Percentiles rank a stretch among this genome's conserved stretches.
These are phyloP conservation scores for Polia nebulosa DNA, from an alignment of 2,888 invertebrate genomes.

Conservation along the genomic window DNA sequence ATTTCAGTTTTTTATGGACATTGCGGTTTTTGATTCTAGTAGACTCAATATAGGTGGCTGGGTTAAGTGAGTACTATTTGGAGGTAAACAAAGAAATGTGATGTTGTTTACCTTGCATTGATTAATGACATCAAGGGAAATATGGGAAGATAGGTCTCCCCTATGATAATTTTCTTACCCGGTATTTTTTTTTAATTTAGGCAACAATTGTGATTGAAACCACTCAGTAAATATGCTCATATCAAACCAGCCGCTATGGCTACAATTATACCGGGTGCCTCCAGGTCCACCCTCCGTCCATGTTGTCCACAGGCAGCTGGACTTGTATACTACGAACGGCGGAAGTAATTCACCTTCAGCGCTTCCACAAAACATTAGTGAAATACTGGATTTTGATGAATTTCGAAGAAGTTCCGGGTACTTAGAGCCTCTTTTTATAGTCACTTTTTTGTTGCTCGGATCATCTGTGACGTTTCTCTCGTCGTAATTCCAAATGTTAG, in stretches of 20 bases:
- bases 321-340: constrained; percentile 1
- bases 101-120: constrained; percentile 7
- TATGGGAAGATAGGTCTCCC: constrained; percentile 5
- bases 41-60: too few species aligned
- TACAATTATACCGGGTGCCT: constrained; percentile 5
- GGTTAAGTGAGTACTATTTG: too few species aligned
- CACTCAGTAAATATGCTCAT: constrained; percentile 14
- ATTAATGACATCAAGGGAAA: constrained; percentile 6
- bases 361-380: constrained; percentile 24
- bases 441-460: constrained; percentile 23
- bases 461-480: constrained; percentile 23
- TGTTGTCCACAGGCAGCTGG: constrained; percentile 13
- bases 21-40: too few species aligned
- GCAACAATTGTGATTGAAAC: constrained; percentile 10
- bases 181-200: constrained; percentile 6
- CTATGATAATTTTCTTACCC: constrained; percentile 4
- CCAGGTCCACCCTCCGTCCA: constrained; percentile 7
- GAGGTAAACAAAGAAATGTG: constrained; percentile 7
- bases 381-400: constrained; percentile 16
- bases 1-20: too few species aligned
- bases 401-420: constrained; percentile 18
- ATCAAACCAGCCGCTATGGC: constrained; percentile 19
- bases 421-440: constrained; percentile 6
- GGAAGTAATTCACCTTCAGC: constrained; percentile 15
- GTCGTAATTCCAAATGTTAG: constrained; percentile 10